These are phyloP conservation scores for Hyaena hyaena DNA, from an alignment of 2,113 vertebrate genomes.

Conservation along the genomic window DNA sequence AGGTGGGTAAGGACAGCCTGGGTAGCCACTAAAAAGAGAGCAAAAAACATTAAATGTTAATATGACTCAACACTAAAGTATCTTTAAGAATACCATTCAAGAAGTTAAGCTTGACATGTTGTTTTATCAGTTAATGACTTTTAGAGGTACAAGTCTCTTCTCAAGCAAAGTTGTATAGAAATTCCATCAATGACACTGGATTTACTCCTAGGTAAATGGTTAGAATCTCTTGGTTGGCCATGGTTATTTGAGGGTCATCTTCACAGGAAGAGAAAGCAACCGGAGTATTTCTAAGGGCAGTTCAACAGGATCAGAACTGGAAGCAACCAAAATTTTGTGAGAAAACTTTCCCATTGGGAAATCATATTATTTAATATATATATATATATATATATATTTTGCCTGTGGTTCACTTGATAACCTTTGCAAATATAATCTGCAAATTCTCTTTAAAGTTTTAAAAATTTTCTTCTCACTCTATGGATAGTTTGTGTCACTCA, in stretches of 20 bases:
- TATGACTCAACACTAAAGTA: background rate
- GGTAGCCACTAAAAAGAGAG: constrained; percentile 89
- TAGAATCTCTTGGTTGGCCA: constrained; percentile 1
- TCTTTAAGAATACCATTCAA: background rate
- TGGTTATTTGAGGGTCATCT: constrained; percentile 5
- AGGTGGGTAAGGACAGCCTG: constrained; percentile 92
- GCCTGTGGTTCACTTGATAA: background rate
- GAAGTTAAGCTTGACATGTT: constrained; percentile 23
- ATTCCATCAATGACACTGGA: background rate
- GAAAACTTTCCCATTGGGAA: constrained; percentile 4
- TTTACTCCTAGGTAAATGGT: background rate
- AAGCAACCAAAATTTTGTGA: background rate
- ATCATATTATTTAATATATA: background rate
- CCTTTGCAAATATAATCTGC: background rate
- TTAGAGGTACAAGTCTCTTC: background rate
- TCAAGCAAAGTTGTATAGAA: background rate
- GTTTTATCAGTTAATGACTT: constrained; percentile 10
- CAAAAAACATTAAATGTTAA: constrained; percentile 15
- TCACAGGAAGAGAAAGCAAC: background rate
- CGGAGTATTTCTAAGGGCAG: background rate
- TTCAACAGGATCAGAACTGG: background rate
- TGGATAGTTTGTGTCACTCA: background rate
- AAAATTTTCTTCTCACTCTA: background rate
- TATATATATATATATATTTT: background rate
- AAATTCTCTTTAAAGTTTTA: background rate